These are phyloP conservation scores for Melanotaenia maccullochi DNA, from an alignment of 2,797 vertebrate genomes.

Conservation along the genomic window DNA sequence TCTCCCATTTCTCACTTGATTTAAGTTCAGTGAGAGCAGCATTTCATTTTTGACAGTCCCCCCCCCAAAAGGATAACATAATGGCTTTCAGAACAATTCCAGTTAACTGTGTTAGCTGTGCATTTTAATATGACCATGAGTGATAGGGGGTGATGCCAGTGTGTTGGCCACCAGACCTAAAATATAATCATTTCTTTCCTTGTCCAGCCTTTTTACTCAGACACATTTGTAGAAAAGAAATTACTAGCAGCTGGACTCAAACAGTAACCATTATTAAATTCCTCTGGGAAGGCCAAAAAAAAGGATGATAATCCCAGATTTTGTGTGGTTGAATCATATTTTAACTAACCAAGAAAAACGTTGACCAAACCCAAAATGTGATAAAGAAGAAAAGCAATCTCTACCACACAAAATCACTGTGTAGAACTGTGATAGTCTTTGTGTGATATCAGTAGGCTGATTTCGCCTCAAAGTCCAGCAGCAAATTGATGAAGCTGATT, in stretches of 20 bases:
- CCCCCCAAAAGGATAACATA: not conserved
- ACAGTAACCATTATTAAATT: not conserved
- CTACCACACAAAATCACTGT: not conserved
- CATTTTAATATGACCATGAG: not conserved
- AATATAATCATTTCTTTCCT: not conserved
- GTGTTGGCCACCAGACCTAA: not conserved
- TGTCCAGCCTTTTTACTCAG: not conserved
- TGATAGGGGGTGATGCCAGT: not conserved
- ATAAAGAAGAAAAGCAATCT: not conserved
- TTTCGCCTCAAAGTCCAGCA: not conserved
- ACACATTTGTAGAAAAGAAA: not conserved
- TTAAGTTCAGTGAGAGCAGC: not conserved
- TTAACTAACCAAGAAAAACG: not conserved
- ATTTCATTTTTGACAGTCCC: not conserved
- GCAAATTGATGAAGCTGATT: slow-evolving; percentile 5
- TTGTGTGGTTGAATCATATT: not conserved
- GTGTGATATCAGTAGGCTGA: not conserved
- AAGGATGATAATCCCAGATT: not conserved
- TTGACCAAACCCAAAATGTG: not conserved
- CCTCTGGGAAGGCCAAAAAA: not conserved
- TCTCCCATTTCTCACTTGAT: not conserved
- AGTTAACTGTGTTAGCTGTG: not conserved
- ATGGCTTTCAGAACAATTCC: not conserved
- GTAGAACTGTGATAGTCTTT: not conserved
- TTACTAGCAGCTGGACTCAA: not conserved